Evolutionary conservation across 2,797 vertebrate genomes (phyloP).

Genomic region (Meriones psammophilus): DNA sequence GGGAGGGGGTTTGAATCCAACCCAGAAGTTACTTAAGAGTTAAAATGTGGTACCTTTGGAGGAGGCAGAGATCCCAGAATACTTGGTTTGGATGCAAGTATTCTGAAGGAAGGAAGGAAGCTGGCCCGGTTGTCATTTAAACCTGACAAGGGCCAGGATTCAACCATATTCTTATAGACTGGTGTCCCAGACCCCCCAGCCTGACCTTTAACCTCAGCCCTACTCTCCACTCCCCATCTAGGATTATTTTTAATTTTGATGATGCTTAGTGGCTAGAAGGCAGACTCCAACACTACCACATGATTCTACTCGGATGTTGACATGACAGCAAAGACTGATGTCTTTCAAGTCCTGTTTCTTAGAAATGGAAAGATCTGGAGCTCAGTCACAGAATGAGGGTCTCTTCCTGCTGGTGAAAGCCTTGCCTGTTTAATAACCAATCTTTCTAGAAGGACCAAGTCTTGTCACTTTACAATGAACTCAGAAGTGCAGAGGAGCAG

Average conservation of each 20-base stretch:
- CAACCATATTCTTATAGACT: not conserved
- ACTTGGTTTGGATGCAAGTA: not conserved
- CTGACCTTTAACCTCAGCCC: not conserved
- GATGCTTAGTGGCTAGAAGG: not conserved
- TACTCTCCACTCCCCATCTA: not conserved
- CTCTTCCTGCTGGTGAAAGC: not conserved
- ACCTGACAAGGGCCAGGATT: too few relatives aligned
- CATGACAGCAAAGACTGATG: not conserved
- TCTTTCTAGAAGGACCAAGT: not conserved
- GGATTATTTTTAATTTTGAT: conserved; percentile 65
- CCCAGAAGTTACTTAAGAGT: not conserved
- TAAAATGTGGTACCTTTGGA: not conserved
- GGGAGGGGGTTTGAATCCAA: not conserved
- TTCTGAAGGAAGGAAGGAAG: too few relatives aligned
- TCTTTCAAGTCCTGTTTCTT: not conserved
- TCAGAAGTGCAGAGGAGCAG: not conserved
- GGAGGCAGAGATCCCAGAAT: not conserved
- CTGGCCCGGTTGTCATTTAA: too few relatives aligned
- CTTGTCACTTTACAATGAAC: not conserved
- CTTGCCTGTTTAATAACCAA: not conserved
- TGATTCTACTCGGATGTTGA: not conserved
- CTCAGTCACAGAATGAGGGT: not conserved
- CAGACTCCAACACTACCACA: not conserved
- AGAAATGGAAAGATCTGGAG: not conserved
- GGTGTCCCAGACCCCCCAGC: not conserved